These are phyloP conservation scores for rat (Rattus norvegicus) DNA, from an alignment of 2,113 vertebrate species.

Conservation along the genomic window DNA sequence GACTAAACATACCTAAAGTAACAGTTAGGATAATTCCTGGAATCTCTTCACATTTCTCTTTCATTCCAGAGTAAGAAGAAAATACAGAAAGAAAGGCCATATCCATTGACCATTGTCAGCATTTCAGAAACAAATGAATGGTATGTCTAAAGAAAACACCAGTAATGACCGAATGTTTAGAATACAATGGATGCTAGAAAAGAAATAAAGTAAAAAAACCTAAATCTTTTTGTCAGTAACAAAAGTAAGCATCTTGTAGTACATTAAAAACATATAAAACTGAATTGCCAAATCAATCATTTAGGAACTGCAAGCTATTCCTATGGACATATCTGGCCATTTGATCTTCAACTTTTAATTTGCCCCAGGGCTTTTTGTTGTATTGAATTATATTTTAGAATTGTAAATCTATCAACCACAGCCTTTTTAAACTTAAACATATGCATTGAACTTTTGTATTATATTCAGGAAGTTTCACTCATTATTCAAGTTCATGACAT, in stretches of 20 bases:
- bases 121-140: neutral
- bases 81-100: neutral
- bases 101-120: neutral
- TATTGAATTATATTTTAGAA: neutral
- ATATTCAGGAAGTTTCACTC: constrained; percentile 15
- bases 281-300: neutral
- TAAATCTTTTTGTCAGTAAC: constrained; percentile 22
- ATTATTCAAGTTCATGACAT: neutral
- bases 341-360: constrained; percentile 34
- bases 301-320: neutral
- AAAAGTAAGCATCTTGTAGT: neutral
- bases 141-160: neutral
- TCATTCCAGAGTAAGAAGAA: neutral
- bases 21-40: neutral
- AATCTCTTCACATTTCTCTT: neutral
- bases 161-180: neutral
- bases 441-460: neutral
- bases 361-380: neutral
- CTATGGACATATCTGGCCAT: neutral
- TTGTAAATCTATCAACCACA: neutral
- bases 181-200: neutral
- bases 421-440: neutral
- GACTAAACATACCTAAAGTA: neutral
- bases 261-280: constrained; percentile 8
- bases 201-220: neutral